Evolutionary conservation across 2,888 invertebrate species (phyloP), one percentile per base, ranked within the genome.

Genomic region (Pachycephus smyrnensis): DNA sequence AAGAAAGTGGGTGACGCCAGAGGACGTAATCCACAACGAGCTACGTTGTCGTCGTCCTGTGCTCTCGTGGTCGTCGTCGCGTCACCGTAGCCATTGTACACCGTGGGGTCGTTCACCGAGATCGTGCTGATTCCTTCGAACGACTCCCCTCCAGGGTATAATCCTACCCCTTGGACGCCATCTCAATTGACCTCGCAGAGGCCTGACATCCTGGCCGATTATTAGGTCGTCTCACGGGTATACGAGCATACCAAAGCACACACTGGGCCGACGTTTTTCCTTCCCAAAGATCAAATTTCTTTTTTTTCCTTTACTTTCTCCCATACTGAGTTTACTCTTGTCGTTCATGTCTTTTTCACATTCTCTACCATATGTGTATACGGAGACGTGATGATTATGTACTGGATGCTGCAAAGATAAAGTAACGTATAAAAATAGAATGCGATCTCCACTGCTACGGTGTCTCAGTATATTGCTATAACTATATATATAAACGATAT

Each of bases 41-140:
- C 40, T 55, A 55, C 40, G 40, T 55, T 23, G 40, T 55, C 40
- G 40, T 40, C 37, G 37, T 40, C 37, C 15, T 15, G 37, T 1
- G 4, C 37, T 77, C 79, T 69, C 77, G 78, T 75, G 78, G 81
- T n/a, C 12, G 15, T 15, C 71, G 74, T 73, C 80, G 76, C 79
- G 77, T 79, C 76, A 75, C 73, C 76, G 75, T 71, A 75, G 75
- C 80, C 79, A 83, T 83, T 84, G 81, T 83, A 84, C 80, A 71
- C 71, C 79, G 73, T 77, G 76, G 79, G 81, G 77, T 85, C 85
- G 82, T 86, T 86, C 83, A 75, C 80, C 82, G 82, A 76, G 85
- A 84, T 87, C 86, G 85, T 83, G 87, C 85, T 84, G 86, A 87
- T 85, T 87, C 83, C 84, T 82, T 81, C 74, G 69, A 78, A 83